A percentile compares a stretch with the other conserved stretches of the same genome.
Evolutionary conservation across 2,113 vertebrate genomes (phyloP).

Genomic region (Girardinichthys multiradiatus): DNA sequence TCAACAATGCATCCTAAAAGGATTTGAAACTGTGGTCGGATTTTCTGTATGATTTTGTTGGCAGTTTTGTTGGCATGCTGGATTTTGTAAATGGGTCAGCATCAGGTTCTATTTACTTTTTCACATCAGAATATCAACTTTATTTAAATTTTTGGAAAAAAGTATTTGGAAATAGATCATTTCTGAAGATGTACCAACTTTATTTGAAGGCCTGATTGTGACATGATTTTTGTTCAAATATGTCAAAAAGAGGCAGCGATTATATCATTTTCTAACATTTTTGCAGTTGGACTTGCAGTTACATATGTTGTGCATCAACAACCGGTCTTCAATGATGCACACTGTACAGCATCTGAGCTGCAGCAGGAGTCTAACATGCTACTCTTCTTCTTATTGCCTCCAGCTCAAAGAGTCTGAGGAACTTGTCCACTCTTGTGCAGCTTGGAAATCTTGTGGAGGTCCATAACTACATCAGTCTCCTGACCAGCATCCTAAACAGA

Average conservation of each 20-base stretch:
- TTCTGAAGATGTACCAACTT: neutral
- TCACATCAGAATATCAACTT: too few species aligned
- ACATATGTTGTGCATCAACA: too few species aligned
- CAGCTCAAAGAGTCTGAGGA: conserved; percentile 79
- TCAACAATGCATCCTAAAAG: too few species aligned
- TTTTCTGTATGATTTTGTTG: too few species aligned
- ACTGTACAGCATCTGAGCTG: neutral
- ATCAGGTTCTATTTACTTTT: too few species aligned
- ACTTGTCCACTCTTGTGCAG: conserved; percentile 74
- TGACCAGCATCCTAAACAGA: conserved; percentile 74
- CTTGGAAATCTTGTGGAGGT: conserved; percentile 75
- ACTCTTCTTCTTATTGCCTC: neutral
- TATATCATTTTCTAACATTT: neutral
- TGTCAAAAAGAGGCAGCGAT: too few species aligned
- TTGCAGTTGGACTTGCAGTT: neutral
- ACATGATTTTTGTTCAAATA: too few species aligned
- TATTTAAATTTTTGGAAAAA: too few species aligned
- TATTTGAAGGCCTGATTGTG: neutral
- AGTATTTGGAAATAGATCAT: neutral
- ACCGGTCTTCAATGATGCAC: too few species aligned
- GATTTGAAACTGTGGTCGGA: too few species aligned
- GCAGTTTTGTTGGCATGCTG: too few species aligned
- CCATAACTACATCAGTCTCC: conserved; percentile 77
- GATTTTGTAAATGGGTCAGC: too few species aligned
- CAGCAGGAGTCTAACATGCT: neutral